Evolutionary conservation across 2,888 invertebrate species (phyloP), one percentile per base, ranked within the genome.

Genomic region (Drosophila maculinotata): DNA sequence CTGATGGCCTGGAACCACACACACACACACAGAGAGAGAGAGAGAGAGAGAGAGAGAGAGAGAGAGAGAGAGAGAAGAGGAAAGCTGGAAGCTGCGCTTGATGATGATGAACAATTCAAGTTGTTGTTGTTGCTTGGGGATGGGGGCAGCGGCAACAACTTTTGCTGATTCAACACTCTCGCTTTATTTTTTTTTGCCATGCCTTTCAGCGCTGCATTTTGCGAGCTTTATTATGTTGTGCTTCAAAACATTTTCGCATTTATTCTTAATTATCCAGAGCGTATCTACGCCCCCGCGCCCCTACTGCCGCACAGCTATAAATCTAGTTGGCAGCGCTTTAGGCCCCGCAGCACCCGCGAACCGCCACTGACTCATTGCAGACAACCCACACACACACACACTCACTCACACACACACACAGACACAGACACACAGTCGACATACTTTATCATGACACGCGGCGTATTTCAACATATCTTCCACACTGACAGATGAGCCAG

Each of bases 401-500:
- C 28, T n/a, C 30, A 6, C n/a, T 4, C 5, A 31, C 31, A n/a
- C 28, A n/a, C 1, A 7, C 3, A 4, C 3, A 12, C 49, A 51
- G 30, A 25, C 42, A 47, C 41, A 41, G 28, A 67, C 52, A 60
- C 53, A 65, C 58, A 54, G 67, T 75, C 73, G 71, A 78, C 82
- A 73, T 76, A 82, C 73, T 85, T 87, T 86, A 76, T 85, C 79
- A 79, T 85, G 88, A 87, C 77, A 73, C 83, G 79, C 83, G 79
- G 86, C 79, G 83, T 74, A 87, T 85, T 87, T 83, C 83, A 85
- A 85, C 83, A 85, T 83, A 87, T 83, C 88, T 85, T 85, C 77
- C 78, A 74, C 83, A 68, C 86, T 84, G 88, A 84, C 83, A 84
- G 86, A 87, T 83, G 83, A 74, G 86, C 76, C 86, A 79, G 20